Base-by-base conservation (phyloP, 1,140 invertebrate genomes). In the Polypedilum vanderplanki region DNA sequence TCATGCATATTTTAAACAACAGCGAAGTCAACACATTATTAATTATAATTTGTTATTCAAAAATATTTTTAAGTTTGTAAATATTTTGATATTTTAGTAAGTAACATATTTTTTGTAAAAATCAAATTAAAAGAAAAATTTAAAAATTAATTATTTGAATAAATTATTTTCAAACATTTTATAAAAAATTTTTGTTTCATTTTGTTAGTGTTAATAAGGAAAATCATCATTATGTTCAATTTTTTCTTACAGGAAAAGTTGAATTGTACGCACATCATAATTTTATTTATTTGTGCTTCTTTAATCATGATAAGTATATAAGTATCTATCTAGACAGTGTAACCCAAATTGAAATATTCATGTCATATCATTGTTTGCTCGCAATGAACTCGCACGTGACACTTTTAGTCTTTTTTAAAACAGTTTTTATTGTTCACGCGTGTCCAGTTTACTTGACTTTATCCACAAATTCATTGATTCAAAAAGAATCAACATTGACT, bases 401-500 rank as follows among this genome's bases (percentile, higher is more conserved):
- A 46, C 15, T 74, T 18, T 41, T 41, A 46, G 7, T 74, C 7
- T n/a, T 41, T 74, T 74, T 41, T n/a, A 17, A 41, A 17, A 9
- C 17, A 41, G n/a, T 17, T 41, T 74, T 74, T 17, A 57, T 57
- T 57, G 15, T 15, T 12, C 46, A 57, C 5, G 24, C 41, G 24
- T 82, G 81, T 74, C 80, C 80, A 17, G 78, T 82, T 7, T 81
- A 77, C 40, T 41, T 82, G 17, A 80, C 80, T 17, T 77, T 82
- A 40, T 78, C 79, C 4, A 41, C 80, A 33, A 75, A 77, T 17
- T 78, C 78, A 41, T 79, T 80, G 41, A 79, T 77, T 22, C 78
- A 84, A 1, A 75, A 83, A 24, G 86, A 87, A 41, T 81, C 85
- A 1, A 81, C 83, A 73, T 76, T 88, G 7, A 85, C 86, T 80